These are phyloP conservation scores for Metaphire vulgaris DNA, from an alignment of 1,140 invertebrate genomes.

Conservation along the genomic window DNA sequence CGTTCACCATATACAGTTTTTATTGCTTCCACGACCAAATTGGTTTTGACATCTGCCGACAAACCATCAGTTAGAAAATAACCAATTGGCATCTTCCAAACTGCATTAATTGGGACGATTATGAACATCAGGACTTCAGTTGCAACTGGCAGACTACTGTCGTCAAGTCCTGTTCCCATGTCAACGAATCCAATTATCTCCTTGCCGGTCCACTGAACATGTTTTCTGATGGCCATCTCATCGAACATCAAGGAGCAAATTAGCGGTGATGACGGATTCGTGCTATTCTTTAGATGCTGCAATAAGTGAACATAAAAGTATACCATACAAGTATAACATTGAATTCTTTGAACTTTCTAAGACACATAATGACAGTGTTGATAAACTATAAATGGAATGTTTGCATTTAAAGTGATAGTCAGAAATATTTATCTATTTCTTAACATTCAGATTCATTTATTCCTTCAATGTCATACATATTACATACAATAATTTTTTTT, in stretches of 20 bases:
- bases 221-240: conserved; percentile 8
- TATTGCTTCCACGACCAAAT: background rate
- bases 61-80: conserved; percentile 1
- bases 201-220: background rate
- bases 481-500: too few relatives aligned
- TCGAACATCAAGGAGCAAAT: conserved; percentile 7
- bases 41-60: background rate
- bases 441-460: too few relatives aligned
- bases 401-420: too few relatives aligned
- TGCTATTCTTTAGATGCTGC: too few relatives aligned
- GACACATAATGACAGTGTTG: too few relatives aligned
- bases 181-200: background rate
- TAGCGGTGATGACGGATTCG: background rate
- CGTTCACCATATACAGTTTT: background rate
- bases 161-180: background rate
- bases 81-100: conserved; percentile 3
- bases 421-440: too few relatives aligned
- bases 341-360: too few relatives aligned
- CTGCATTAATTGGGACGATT: background rate
- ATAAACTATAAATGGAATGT: too few relatives aligned
- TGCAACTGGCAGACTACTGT: background rate
- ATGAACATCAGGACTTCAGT: background rate
- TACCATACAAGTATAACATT: too few relatives aligned
- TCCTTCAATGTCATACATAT: too few relatives aligned
- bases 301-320: too few relatives aligned